phyloP scores from a whole-genome alignment of 2,113 vertebrate species.

The Microtus oregoni region DNA sequence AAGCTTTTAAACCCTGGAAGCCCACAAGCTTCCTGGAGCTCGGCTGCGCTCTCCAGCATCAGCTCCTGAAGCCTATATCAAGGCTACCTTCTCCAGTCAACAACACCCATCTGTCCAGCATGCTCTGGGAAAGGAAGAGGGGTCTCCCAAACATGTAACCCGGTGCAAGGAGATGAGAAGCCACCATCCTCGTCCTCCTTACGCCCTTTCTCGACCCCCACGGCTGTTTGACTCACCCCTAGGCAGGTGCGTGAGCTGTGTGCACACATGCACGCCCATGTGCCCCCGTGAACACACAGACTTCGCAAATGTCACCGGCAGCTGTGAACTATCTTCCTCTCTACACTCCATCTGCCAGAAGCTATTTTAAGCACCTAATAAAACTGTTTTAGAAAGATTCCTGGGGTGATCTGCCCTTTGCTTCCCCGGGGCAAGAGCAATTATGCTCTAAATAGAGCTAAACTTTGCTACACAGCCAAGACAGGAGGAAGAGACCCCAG shows the following conservation, averaged over 20 bases:
- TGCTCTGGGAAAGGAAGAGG: neutral
- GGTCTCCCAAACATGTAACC: neutral
- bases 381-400: conserved; percentile 84
- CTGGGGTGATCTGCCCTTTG: conserved; percentile 74
- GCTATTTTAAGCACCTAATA: conserved; percentile 89
- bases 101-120: neutral
- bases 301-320: conserved; percentile 78
- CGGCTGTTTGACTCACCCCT: neutral
- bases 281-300: conserved; percentile 56
- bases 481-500: conserved; percentile 1
- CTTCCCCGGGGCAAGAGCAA: conserved; percentile 61
- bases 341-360: conserved; percentile 84
- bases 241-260: neutral
- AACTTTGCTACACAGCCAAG: neutral
- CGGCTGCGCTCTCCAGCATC: no score
- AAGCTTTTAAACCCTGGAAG: neutral
- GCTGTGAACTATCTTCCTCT: conserved; percentile 70
- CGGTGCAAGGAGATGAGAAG: neutral
- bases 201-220: neutral
- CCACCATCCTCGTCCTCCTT: neutral
- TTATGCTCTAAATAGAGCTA: conserved; percentile 55
- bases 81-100: neutral
- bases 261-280: accelerated
- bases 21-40: neutral
- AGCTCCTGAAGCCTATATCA: neutral